Evolutionary conservation across 2,888 invertebrate species (phyloP).

Genomic region (Nephrotoma guestfalica): DNA sequence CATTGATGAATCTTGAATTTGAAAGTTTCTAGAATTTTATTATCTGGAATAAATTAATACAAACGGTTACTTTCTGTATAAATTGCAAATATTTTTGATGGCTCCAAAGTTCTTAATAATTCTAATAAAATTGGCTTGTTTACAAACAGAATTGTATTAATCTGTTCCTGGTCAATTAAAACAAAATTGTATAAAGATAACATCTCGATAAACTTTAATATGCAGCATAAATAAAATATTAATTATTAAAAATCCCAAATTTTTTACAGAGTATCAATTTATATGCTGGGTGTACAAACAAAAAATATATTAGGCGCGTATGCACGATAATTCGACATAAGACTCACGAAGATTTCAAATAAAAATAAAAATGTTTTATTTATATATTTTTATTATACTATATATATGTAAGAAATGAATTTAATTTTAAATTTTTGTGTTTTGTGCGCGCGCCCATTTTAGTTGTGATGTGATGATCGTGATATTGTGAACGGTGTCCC

Average conservation of each 20-base stretch:
- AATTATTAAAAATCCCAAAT: not conserved
- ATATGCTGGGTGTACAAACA: not conserved
- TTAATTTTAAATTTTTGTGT: not conserved
- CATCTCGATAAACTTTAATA: not conserved
- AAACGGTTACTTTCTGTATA: too few species aligned
- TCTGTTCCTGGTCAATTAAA: too few species aligned
- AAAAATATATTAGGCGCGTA: not conserved
- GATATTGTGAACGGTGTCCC: slow-evolving; percentile 4
- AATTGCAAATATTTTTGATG: too few species aligned
- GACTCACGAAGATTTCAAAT: not conserved
- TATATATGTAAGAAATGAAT: not conserved
- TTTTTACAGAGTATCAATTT: not conserved
- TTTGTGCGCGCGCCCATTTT: not conserved
- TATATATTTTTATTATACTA: not conserved
- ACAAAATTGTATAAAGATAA: too few species aligned
- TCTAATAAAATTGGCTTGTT: too few species aligned
- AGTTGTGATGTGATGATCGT: not conserved
- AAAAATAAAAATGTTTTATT: not conserved
- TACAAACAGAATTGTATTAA: too few species aligned
- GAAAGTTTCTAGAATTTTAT: too few species aligned
- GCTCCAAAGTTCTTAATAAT: too few species aligned
- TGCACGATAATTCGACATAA: not conserved
- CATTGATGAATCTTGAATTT: too few species aligned
- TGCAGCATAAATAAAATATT: not conserved
- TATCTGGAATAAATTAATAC: too few species aligned